Evolutionary conservation across 2,888 invertebrate genomes (phyloP).

Genomic region (Aplocera efformata): DNA sequence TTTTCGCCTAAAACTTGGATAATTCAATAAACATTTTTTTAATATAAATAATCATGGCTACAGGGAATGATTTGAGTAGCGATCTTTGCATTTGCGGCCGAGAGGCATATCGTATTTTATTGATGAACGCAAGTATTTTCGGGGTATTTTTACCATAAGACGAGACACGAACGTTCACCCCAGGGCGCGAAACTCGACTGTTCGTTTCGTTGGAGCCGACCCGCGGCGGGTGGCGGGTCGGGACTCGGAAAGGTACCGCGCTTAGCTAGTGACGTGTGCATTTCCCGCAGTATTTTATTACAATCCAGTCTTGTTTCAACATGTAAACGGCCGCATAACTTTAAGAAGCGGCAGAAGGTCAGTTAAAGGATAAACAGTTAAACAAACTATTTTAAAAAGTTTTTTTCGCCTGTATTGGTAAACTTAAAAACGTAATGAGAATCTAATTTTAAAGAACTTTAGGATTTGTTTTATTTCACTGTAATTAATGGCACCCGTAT

Average conservation of each 20-base stretch:
- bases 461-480: too few species aligned
- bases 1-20: conserved; percentile 23
- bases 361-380: too few species aligned
- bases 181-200: conserved; percentile 26
- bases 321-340: neutral
- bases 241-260: conserved; percentile 6
- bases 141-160: conserved; percentile 2
- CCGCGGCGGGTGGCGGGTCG: conserved; percentile 10
- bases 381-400: too few species aligned
- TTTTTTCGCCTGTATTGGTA: too few species aligned
- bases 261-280: conserved; percentile 22
- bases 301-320: neutral
- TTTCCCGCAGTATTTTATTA: neutral
- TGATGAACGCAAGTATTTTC: conserved; percentile 22
- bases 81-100: conserved; percentile 15
- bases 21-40: conserved; percentile 10
- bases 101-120: conserved; percentile 18
- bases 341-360: neutral
- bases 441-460: too few species aligned
- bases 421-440: too few species aligned
- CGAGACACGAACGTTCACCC: conserved; percentile 18
- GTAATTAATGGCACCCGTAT: too few species aligned
- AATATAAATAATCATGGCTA: conserved; percentile 16
- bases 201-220: conserved; percentile 14
- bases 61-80: conserved; percentile 13